Base-by-base conservation (phyloP, 2,113 vertebrate genomes). In the Cnemophilus loriae region DNA sequence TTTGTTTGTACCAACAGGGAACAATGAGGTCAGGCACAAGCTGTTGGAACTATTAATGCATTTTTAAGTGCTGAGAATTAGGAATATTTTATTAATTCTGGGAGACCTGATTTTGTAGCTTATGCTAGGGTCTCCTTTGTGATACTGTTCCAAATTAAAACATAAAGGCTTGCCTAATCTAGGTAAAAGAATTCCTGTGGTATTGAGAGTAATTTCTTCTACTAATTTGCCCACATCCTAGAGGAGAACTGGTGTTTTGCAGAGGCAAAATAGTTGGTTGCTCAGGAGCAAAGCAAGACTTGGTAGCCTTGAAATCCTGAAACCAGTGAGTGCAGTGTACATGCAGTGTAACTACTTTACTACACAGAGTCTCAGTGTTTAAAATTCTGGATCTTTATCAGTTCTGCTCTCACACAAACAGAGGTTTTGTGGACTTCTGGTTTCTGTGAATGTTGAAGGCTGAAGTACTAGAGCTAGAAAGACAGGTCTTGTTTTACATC, bases 51-150 rank as follows among this genome's bases (percentile, higher is more conserved):
- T 90, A 79, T 83, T 60, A 83, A 93, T 85, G 75, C 90, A 96
- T 96, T 96, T 97, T 97, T 94, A 93, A 96, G 95, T 90, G 82
- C 63, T 97, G 92, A 96, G 94, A 93, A 94, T 95, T 94, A 76
- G 82, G 75, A 95, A 91, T 90, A 88, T 94, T 95, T 95, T 94
- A 81, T 91, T 95, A 96, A 89, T 94, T 93, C 74, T 90, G 33
- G 24, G 68, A 86, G 83, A 95, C 91, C 81, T 93, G 84, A 71
- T 91, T 68, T 81, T 75, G 47, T 46, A 95, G 74, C 12, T 80
- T 77, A 50, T 7, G 5, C 49, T 84, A 87, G 65, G 56, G 47
- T 96, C 16, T 89, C 33, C 44, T 77, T 50, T 82, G 44, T 59
- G 33, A 71, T 84, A 44, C 13, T 49, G 17, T 67, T 87, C 65